These are phyloP conservation scores for Oopsacas minuta DNA, from an alignment of 37 sponge, comb jelly and placozoan genomes.

Conservation along the genomic window DNA sequence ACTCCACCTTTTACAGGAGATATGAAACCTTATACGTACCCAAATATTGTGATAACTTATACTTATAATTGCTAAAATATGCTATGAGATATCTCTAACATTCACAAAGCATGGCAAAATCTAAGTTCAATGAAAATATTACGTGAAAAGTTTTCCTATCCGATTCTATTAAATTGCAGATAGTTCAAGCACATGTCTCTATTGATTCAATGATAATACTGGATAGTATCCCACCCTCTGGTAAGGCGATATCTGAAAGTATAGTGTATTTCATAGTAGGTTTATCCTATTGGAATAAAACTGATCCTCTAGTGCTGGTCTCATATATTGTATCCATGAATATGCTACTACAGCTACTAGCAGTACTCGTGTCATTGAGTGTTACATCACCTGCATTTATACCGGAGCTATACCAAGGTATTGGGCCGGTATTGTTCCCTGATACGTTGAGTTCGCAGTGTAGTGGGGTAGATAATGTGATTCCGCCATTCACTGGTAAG, in stretches of 20 bases:
- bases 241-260: not conserved
- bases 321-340: not conserved
- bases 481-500: constrained; percentile 28
- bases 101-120: too few species aligned
- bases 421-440: not conserved
- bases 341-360: not conserved
- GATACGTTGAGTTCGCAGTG: not conserved
- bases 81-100: too few species aligned
- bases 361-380: not conserved
- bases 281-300: constrained; percentile 5
- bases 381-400: not conserved
- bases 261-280: not conserved
- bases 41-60: too few species aligned
- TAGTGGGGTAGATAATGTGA: constrained; percentile 30
- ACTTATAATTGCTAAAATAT: too few species aligned
- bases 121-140: too few species aligned
- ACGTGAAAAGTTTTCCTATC: too few species aligned
- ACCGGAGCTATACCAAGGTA: not conserved
- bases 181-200: not conserved
- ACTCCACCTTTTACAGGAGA: too few species aligned
- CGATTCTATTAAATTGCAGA: too few species aligned
- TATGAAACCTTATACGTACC: too few species aligned
- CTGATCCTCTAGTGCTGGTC: not conserved
- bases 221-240: not conserved
- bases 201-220: too few species aligned